phyloP scores from a whole-genome alignment of 2,113 vertebrate species.

The Tachycineta bicolor region DNA sequence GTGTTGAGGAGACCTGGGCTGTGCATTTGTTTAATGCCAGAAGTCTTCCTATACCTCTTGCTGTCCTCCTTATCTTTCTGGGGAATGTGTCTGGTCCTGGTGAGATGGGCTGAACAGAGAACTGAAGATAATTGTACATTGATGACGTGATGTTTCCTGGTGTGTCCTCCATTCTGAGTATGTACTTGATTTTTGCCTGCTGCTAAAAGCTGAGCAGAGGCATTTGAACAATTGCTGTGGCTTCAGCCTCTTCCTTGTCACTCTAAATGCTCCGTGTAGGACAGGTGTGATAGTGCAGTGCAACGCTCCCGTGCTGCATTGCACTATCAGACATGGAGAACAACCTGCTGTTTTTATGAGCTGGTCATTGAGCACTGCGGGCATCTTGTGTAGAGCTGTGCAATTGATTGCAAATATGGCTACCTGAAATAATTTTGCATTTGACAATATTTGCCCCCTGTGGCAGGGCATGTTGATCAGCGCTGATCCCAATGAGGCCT shows the following conservation, averaged over 20 bases:
- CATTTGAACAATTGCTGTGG: neutral
- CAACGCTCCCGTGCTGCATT: fast-evolving
- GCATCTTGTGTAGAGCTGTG: neutral
- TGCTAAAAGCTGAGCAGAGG: neutral
- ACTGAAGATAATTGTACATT: neutral
- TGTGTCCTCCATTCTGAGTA: neutral
- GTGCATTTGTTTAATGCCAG: neutral
- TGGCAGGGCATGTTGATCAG: neutral
- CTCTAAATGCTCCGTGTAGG: neutral
- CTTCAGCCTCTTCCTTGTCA: neutral
- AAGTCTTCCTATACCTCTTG: neutral
- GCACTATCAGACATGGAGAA: neutral
- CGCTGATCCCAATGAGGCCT: neutral
- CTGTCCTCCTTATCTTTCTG: neutral
- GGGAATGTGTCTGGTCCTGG: neutral
- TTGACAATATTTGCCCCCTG: neutral
- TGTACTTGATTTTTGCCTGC: neutral
- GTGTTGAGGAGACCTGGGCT: neutral
- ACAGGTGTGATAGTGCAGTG: neutral
- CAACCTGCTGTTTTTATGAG: neutral
- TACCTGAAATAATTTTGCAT: neutral
- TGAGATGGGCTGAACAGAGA: neutral
- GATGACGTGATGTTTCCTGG: neutral
- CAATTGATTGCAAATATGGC: neutral
- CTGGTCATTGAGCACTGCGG: neutral